Evolutionary conservation across 2,888 invertebrate genomes (phyloP).

Genomic region (Calliphora vomitoria): DNA sequence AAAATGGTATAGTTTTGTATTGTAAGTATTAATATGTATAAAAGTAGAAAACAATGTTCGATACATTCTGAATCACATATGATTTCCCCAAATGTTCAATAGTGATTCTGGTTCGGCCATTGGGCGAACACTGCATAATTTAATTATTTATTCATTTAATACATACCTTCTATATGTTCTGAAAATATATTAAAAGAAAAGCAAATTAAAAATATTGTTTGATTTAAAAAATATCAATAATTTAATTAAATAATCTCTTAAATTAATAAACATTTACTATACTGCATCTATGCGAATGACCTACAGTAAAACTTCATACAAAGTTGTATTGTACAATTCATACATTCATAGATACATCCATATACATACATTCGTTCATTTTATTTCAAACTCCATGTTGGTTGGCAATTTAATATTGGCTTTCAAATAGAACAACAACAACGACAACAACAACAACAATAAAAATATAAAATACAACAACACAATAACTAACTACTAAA

Average conservation of each 20-base stretch:
- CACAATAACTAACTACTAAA: conserved; percentile 61
- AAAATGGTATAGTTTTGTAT: too few relatives aligned
- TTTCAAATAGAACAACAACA: conserved; percentile 28
- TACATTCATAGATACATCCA: neutral
- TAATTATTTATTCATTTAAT: neutral
- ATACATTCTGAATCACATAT: too few relatives aligned
- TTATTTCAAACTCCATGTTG: conserved; percentile 8
- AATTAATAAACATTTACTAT: neutral
- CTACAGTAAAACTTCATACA: neutral
- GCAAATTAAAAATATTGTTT: neutral
- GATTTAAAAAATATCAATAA: neutral
- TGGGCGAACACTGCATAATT: too few relatives aligned
- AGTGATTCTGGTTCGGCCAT: too few relatives aligned
- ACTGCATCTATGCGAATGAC: neutral
- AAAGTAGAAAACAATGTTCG: too few relatives aligned
- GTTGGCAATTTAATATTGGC: conserved; percentile 42
- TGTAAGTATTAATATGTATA: too few relatives aligned
- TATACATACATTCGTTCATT: neutral
- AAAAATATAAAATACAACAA: conserved; percentile 45
- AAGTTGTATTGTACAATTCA: conserved; percentile 1
- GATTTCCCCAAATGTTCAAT: too few relatives aligned
- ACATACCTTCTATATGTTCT: neutral
- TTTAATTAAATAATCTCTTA: too few relatives aligned
- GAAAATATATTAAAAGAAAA: neutral
- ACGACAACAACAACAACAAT: conserved; percentile 16